These are phyloP conservation scores for Akabosia matsudoensis DNA, from an alignment of 1,140 invertebrate genomes.

Conservation along the genomic window DNA sequence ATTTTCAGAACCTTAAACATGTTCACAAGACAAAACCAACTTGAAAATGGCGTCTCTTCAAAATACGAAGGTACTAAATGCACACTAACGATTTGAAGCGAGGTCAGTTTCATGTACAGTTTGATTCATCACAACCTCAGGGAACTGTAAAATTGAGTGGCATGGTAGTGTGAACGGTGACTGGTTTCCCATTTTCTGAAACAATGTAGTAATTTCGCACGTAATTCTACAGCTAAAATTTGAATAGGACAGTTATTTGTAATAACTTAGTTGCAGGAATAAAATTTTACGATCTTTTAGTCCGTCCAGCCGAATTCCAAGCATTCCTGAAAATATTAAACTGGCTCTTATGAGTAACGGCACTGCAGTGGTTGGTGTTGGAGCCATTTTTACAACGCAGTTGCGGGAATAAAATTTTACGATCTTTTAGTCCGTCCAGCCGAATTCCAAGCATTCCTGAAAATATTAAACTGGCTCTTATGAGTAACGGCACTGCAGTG, in stretches of 20 bases:
- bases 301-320: neutral
- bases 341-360: neutral
- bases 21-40: no score
- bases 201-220: neutral
- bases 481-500: neutral
- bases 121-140: neutral
- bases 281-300: neutral
- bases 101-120: neutral
- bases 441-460: neutral
- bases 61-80: no score
- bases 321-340: neutral
- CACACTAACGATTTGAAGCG: neutral
- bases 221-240: no score
- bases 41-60: no score
- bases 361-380: neutral
- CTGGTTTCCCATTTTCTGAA: neutral
- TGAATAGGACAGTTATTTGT: no score
- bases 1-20: neutral
- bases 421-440: neutral
- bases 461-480: neutral
- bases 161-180: neutral
- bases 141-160: neutral
- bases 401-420: neutral
- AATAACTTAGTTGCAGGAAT: neutral
- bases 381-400: neutral